Evolutionary conservation across 1,140 invertebrate species (phyloP).

Genomic region (Zaprionus lachaisei): DNA sequence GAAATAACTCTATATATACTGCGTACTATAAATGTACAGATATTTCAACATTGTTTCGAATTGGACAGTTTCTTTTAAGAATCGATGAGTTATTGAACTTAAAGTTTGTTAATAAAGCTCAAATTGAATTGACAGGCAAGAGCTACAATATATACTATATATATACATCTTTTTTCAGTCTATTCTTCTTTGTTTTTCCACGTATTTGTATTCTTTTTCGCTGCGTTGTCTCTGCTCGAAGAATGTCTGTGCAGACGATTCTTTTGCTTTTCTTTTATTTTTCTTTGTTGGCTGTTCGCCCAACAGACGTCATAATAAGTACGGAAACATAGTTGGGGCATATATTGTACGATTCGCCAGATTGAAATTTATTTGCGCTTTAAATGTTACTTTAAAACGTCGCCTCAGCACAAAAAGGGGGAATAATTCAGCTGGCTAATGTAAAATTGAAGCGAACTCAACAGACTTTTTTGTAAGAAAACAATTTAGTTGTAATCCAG

Average conservation of each 20-base stretch:
- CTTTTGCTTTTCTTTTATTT: constrained; percentile 8
- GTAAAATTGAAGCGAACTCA: constrained; percentile 59
- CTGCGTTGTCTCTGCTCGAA: constrained; percentile 22
- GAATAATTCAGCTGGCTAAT: constrained; percentile 46
- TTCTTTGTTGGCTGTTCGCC: constrained; percentile 58
- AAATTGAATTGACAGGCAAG: neutral
- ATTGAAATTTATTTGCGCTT: constrained; percentile 56
- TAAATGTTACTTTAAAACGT: constrained; percentile 47
- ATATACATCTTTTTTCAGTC: neutral
- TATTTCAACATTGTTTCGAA: constrained; percentile 2
- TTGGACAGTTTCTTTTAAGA: neutral
- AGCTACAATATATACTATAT: neutral
- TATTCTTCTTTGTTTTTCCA: constrained; percentile 20
- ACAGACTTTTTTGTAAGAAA: constrained; percentile 39
- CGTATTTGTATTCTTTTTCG: constrained; percentile 19
- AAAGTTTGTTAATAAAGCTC: neutral
- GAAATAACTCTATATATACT: neutral
- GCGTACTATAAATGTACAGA: neutral
- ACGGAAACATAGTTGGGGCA: neutral
- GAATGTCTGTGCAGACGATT: constrained; percentile 40
- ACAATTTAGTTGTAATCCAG: constrained; percentile 68
- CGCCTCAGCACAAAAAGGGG: constrained; percentile 40
- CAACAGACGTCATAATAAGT: constrained; percentile 58
- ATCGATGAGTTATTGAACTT: neutral
- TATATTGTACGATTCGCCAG: neutral